phyloP scores from a whole-genome alignment of 2,113 vertebrate genomes.

The Otolemur garnettii region DNA sequence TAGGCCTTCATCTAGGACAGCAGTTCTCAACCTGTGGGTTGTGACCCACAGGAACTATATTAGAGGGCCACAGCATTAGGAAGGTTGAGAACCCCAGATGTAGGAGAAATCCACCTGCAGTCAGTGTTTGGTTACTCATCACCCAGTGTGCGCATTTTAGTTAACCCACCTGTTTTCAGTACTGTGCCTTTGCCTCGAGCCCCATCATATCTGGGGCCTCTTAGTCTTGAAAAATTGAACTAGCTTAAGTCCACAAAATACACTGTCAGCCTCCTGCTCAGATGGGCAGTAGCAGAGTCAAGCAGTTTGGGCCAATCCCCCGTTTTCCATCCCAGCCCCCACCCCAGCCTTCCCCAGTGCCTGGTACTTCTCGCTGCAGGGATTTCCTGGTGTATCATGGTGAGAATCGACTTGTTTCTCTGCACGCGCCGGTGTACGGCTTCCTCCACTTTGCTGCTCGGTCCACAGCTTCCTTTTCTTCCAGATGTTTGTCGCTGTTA shows the following conservation, averaged over 20 bases:
- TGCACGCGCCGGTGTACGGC: rapidly evolving
- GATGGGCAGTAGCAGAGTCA: no score
- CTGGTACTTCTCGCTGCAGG: not conserved
- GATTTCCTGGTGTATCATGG: rapidly evolving
- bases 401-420: not conserved
- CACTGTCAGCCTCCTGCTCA: not conserved
- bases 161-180: not conserved
- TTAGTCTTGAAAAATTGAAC: not conserved
- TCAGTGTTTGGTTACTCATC: not conserved
- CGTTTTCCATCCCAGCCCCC: not conserved
- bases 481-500: not conserved
- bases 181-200: not conserved
- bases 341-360: not conserved
- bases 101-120: not conserved
- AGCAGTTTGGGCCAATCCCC: not conserved
- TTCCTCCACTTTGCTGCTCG: not conserved
- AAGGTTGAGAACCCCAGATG: no score
- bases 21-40: no score
- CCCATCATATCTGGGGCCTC: not conserved
- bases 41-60: no score
- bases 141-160: not conserved
- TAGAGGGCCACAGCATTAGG: no score
- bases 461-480: not conserved
- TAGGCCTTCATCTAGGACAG: not conserved
- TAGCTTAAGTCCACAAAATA: not conserved